Base-by-base conservation (phyloP, 2,888 invertebrate species). In the Pherbina coryleti region DNA sequence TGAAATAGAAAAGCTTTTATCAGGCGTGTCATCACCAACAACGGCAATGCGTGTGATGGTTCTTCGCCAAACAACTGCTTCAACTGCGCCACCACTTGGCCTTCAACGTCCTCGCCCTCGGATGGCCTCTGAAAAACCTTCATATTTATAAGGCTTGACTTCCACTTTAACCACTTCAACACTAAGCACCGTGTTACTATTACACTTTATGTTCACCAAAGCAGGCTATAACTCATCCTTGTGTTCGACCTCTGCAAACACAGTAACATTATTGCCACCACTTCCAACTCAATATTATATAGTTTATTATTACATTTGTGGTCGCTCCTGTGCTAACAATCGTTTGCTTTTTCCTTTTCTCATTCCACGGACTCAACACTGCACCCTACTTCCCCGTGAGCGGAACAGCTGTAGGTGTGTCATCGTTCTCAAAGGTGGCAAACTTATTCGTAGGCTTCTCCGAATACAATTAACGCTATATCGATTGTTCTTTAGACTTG, bases 401-500 rank as follows among this genome's bases (percentile, higher is more conserved):
- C 44, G 44, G 14, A 44, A 44, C 44, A 44, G 44, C 44, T 44
- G 14, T 11, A 60, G 57, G 57, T 60, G 57, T 60, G 57, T 25
- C 57, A 60, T 60, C 19, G 28, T 8, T 60, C 25, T n/a, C 14
- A 19, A 25, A 4, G 11, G 22, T 22, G 25, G 14, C 25, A 28
- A 60, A 28, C 25, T 14, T 60, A 22, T 28, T 60, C 8, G 19
- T 22, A 22, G 57, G 11, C 57, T 28, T 66, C 44, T 22, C 67
- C 37, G 8, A 19, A 22, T 19, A 7, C 8, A 22, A 34, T 37
- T 19, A n/a, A 22, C 19, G 19, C 25, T 11, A 28, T 17, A 73
- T 49, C 60, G 62, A 73, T 73, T 44, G 49, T 73, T 73, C 28
- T 62, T 60, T 62, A 62, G 44, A 62, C 73, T 44, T 60, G 28